phyloP scores from a whole-genome alignment of 1,140 invertebrate genomes.

The Elysia chlorotica region DNA sequence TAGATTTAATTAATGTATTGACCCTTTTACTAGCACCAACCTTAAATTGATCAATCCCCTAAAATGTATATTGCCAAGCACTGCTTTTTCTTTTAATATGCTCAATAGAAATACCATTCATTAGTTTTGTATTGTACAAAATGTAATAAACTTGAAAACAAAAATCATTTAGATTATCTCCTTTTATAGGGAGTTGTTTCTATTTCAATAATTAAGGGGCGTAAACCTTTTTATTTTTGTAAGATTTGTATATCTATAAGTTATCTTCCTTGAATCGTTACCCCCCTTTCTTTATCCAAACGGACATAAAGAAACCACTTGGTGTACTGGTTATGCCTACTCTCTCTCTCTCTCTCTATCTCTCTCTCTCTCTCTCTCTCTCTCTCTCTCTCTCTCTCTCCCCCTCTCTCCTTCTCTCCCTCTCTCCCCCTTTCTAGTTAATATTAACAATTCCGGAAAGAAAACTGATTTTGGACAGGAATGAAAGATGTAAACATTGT shows the following conservation, averaged over 20 bases:
- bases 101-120: too few species aligned
- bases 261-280: neutral
- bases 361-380: neutral
- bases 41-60: too few species aligned
- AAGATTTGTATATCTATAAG: neutral
- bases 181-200: neutral
- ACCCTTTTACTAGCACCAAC: too few species aligned
- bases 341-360: neutral
- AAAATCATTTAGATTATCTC: neutral
- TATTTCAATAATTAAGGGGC: neutral
- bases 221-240: neutral
- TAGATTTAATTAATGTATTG: too few species aligned
- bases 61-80: too few species aligned
- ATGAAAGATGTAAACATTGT: neutral
- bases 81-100: too few species aligned
- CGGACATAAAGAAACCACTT: too few species aligned
- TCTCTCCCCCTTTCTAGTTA: neutral
- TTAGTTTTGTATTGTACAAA: too few species aligned
- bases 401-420: neutral
- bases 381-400: neutral
- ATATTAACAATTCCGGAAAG: neutral
- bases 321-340: too few species aligned
- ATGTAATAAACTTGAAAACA: too few species aligned
- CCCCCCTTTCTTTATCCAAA: too few species aligned
- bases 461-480: neutral